Percentiles rank a stretch among this genome's conserved stretches.
phyloP scores from a whole-genome alignment of 2,797 vertebrate species.

The Allobates femoralis region DNA sequence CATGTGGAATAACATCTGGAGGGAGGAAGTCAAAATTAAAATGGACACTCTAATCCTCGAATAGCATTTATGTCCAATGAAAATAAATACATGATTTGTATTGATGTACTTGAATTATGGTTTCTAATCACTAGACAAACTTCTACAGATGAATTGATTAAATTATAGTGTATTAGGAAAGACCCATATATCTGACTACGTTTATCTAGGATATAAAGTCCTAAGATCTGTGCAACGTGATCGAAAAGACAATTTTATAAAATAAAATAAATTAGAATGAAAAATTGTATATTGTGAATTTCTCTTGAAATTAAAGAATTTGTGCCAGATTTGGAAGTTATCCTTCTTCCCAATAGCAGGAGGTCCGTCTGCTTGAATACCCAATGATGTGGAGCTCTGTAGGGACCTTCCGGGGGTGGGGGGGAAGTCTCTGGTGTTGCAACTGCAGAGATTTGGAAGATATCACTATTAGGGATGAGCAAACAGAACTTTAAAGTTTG shows the following conservation, averaged over 20 bases:
- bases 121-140: background rate
- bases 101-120: background rate
- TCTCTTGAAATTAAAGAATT: background rate
- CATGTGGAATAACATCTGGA: constrained; percentile 13
- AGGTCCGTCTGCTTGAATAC: no score
- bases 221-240: background rate
- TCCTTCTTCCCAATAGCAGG: no score
- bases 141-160: background rate
- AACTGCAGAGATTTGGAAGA: no score
- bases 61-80: background rate
- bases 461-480: no score
- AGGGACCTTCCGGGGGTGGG: no score
- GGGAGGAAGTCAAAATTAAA: background rate
- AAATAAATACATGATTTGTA: background rate
- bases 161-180: background rate
- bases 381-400: no score
- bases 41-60: background rate
- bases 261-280: background rate
- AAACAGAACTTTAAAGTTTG: no score
- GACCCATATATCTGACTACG: background rate
- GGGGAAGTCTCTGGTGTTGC: no score
- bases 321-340: no score
- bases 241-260: background rate
- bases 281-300: background rate
- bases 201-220: background rate